Conservation (phyloP, 2,888 invertebrate species). For the Meliscaeva auricollis region DNA sequence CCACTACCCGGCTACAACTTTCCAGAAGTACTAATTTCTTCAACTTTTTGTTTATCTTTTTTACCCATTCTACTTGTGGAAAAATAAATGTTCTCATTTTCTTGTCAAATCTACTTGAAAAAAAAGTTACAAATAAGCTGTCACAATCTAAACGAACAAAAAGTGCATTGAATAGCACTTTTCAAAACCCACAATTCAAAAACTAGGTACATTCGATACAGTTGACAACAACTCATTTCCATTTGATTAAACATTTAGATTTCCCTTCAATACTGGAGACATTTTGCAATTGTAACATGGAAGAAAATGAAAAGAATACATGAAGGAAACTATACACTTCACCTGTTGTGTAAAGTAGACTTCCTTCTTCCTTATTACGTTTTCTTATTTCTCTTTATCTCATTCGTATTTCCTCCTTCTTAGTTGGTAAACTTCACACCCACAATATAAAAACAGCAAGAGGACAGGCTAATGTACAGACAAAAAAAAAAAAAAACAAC, state of each 20-base stretch:
- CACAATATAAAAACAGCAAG: neutral
- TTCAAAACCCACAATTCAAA: constrained; percentile 3
- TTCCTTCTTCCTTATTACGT: constrained; percentile 24
- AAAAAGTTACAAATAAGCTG: neutral
- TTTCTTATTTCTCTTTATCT: neutral
- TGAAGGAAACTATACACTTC: constrained; percentile 7
- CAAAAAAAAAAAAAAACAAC: too few species aligned
- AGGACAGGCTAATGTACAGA: neutral
- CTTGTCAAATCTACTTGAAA: too few species aligned
- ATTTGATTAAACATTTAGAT: constrained; percentile 7
- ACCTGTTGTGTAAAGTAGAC: constrained; percentile 2
- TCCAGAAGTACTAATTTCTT: too few species aligned
- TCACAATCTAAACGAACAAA: neutral
- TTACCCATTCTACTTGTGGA: too few species aligned
- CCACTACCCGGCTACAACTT: too few species aligned
- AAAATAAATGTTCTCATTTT: too few species aligned
- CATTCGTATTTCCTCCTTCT: neutral
- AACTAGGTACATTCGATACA: neutral
- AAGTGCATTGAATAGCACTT: neutral
- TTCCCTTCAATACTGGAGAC: neutral
- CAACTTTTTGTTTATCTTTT: too few species aligned
- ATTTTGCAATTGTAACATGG: neutral
- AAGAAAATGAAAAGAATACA: constrained; percentile 5
- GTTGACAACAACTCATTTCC: neutral
- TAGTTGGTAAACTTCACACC: neutral